Conservation (phyloP, 1,140 invertebrate genomes). For the Brachionus plicatilis region DNA sequence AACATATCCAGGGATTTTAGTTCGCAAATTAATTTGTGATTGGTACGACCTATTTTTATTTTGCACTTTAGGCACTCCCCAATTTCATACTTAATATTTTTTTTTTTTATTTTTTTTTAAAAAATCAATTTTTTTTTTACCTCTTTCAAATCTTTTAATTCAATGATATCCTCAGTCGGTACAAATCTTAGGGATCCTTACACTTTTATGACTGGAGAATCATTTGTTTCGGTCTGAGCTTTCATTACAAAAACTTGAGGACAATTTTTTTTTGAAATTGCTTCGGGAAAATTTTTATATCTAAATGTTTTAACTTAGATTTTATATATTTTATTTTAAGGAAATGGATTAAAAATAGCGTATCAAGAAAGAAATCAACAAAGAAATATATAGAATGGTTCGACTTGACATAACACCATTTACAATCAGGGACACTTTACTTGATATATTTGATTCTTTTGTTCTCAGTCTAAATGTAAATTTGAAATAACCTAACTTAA, state of each 20-base stretch:
- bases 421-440: not conserved
- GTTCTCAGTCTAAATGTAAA: not conserved
- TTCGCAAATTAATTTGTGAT: not conserved
- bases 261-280: not conserved
- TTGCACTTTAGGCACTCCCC: not conserved
- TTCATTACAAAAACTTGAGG: conserved; percentile 4
- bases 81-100: not conserved
- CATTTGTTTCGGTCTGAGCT: not conserved
- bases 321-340: not conserved
- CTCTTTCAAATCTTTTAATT: not conserved
- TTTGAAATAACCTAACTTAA: not conserved
- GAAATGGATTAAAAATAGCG: not conserved
- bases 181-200: not conserved
- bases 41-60: not conserved
- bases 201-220: not conserved
- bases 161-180: not conserved
- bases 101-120: not conserved
- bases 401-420: not conserved
- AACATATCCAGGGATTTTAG: not conserved
- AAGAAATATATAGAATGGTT: not conserved
- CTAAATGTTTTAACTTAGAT: not conserved
- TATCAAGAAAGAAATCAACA: not conserved
- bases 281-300: not conserved
- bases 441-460: not conserved
- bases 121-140: not conserved